Evolutionary conservation across 2,888 invertebrate species (phyloP), one percentile per base, ranked within the genome.

Genomic region (Tinea pellionella): DNA sequence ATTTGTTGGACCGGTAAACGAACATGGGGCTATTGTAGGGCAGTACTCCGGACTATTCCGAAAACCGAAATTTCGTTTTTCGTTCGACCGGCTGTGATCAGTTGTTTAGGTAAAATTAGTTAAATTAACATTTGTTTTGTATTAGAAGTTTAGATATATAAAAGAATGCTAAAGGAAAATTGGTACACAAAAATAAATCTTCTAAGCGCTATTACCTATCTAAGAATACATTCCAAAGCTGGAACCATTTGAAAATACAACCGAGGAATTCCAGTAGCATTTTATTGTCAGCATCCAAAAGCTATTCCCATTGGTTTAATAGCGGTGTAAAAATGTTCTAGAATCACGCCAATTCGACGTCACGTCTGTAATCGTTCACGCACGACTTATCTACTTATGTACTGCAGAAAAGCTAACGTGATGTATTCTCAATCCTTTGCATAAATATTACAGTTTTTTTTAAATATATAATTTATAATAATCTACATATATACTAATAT

Each of bases 191-290:
- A 57, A 30, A 32, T 57, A 57, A 57, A 57, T 57, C 57, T 57
- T 24, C 32, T 15, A 32, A 16, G 57, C 29, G 57, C 57, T 32
- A 32, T 57, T 57, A 57, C 57, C 32, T 32, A 57, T 32, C 30
- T 30, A 57, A 57, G 32, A 13, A 76, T 73, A 78, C 76, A 80
- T 77, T 77, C 70, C 73, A 65, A 62, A 69, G 66, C 70, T 69
- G 66, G 63, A 69, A 67, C 70, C 68, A 69, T 76, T 75, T 67
- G 70, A 69, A 75, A 78, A 77, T 73, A 74, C 70, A 66, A 69
- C 70, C 66, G 68, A 69, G 69, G 68, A 72, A 74, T 73, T 75
- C 73, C 69, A 63, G 68, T 67, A 68, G 13, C 41, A 24, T 56
- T 41, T 53, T 57, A 57, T 57, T 57, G 57, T 57, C 57, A 57